phyloP scores from a whole-genome alignment of 2,113 vertebrate species.

The Eulacestoma nigropectus region DNA sequence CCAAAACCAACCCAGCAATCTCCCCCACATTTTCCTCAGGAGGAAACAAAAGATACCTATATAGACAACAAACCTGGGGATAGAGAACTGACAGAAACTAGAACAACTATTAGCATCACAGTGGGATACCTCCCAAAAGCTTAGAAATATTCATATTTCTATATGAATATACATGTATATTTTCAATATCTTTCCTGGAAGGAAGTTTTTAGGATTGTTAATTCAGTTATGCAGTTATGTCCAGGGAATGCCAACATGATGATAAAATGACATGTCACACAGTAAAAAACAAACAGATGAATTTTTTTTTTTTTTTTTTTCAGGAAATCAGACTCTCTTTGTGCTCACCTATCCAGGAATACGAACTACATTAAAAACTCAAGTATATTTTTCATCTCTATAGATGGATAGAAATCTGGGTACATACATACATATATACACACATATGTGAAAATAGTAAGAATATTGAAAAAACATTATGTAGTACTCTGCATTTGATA shows the following conservation, averaged over 20 bases:
- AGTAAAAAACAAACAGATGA: neutral
- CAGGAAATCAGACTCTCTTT: neutral
- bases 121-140: neutral
- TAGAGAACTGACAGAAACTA: neutral
- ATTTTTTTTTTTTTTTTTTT: neutral
- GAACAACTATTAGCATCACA: neutral
- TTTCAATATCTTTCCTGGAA: constrained; percentile 1
- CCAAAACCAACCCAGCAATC: neutral
- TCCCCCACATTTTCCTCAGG: neutral
- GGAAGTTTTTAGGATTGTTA: neutral
- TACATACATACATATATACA: neutral
- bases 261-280: neutral
- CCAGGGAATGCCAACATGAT: neutral
- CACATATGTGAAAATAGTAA: constrained; percentile 29
- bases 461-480: constrained; percentile 69
- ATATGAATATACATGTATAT: rapidly evolving
- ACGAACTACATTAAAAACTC: neutral
- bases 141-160: neutral
- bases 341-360: constrained; percentile 23
- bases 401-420: neutral
- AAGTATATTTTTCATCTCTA: constrained; percentile 11
- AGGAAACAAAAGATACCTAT: neutral
- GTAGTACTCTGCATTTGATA: constrained; percentile 73
- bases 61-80: neutral
- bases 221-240: neutral